Base-by-base conservation (phyloP, 2,888 invertebrate genomes). In the Microctonus brassicae region DNA sequence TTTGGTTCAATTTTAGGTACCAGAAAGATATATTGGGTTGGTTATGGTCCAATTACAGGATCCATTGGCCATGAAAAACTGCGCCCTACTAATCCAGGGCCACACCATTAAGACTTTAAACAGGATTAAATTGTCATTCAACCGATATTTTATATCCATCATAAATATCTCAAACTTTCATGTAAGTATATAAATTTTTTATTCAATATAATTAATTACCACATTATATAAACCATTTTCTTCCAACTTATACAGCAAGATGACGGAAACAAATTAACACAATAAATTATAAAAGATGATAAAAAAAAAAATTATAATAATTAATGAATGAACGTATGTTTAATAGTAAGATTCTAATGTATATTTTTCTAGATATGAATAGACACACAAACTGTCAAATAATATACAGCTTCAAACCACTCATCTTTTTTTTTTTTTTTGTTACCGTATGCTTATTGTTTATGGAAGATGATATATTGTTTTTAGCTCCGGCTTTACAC, bases 391-490 rank as follows among this genome's bases (percentile, higher is more conserved):
- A 55, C 22, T 26, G 55, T 55, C 55, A 26, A 55, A 55, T 55
- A 55, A 55, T 24, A 26, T 20, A 47, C 39, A 39, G 39, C 47
- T 47, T 7, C 17, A 47, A 47, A 47, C 20, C 4, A 47, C 47
- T n/a, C 47, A 47, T 47, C 47, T 17, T 17, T 7, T 20, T 7
- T 17, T 7, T 20, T 7, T n/a, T n/a, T n/a, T n/a, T n/a, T n/a
- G n/a, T n/a, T 47, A n/a, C 47, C 47, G 47, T 20, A 47, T 47
- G 47, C 20, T 17, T n/a, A 47, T 26, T 26, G 55, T 55, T 26
- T 24, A 26, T 57, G 66, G 55, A 66, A 66, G 57, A 66, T 57
- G 66, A 66, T 66, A 66, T 66, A 66, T 66, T 66, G 55, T 55
- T 66, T 52, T 57, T 55, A 66, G 34, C 36, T 13, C 26, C 24